Percentiles rank a stretch among this genome's conserved stretches.
Conservation (phyloP, 2,113 vertebrate genomes). For the Accipiter cooperii region DNA sequence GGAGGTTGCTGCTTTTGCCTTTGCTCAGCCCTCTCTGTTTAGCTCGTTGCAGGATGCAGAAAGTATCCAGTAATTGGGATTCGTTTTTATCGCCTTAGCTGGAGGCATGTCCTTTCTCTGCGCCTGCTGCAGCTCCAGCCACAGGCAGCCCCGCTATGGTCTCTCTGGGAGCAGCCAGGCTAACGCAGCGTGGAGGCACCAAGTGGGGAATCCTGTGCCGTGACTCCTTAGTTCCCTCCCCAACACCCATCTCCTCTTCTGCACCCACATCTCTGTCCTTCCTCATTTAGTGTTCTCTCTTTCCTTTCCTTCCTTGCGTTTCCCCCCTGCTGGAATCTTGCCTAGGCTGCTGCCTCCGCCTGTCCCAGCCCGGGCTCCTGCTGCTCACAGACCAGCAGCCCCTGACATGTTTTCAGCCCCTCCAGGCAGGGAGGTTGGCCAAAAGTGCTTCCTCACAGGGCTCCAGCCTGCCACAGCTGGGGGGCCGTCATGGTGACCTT, state of each 20-base stretch:
- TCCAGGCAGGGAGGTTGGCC: not conserved
- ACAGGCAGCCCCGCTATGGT: fast-evolving
- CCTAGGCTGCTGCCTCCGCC: not conserved
- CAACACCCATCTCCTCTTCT: not conserved
- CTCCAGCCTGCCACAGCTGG: not conserved
- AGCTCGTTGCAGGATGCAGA: not conserved
- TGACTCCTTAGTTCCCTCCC: not conserved
- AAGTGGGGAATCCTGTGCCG: fast-evolving
- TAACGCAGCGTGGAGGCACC: fast-evolving
- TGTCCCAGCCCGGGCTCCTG: not conserved
- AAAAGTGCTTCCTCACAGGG: not conserved
- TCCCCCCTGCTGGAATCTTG: not conserved
- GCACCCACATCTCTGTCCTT: not conserved
- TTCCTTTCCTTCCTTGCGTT: not conserved
- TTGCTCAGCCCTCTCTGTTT: not conserved
- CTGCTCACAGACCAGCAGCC: not conserved
- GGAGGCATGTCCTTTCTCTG: not conserved
- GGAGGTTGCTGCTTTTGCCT: not conserved
- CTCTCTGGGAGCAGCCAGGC: not conserved
- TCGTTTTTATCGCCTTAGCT: constrained; percentile 19
- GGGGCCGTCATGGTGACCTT: not conserved
- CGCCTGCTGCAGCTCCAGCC: not conserved
- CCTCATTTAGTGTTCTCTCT: not conserved
- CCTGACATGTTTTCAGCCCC: not conserved
- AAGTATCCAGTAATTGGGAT: not conserved